Evolutionary conservation across 1,140 invertebrate species (phyloP).

Genomic region (Rhyacophila brunnea): DNA sequence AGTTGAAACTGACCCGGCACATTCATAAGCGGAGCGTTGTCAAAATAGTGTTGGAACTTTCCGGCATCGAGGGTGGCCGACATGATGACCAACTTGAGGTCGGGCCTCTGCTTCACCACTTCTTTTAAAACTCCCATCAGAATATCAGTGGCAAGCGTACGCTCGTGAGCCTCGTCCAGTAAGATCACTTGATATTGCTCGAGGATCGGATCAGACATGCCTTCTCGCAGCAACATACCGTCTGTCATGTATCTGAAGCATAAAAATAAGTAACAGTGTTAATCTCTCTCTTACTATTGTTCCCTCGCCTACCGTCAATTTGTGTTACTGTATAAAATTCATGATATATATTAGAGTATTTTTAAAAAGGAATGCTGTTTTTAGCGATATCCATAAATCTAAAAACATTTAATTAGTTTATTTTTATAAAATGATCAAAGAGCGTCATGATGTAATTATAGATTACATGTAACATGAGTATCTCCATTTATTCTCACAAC

Average conservation of each 20-base stretch:
- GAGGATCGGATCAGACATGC: constrained; percentile 98
- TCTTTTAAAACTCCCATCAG: constrained; percentile 99
- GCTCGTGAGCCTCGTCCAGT: constrained; percentile 98
- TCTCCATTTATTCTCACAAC: too few species aligned
- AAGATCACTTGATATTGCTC: constrained; percentile 95
- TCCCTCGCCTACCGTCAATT: too few species aligned
- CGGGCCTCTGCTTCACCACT: constrained; percentile 89
- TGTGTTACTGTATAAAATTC: too few species aligned
- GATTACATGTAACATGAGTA: too few species aligned
- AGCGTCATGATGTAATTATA: too few species aligned
- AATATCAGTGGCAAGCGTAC: constrained; percentile 97
- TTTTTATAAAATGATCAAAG: too few species aligned
- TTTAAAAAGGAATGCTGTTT: too few species aligned
- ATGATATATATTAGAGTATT: too few species aligned
- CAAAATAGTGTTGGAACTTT: constrained; percentile 99
- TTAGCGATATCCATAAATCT: too few species aligned
- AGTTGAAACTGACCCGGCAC: constrained; percentile 73
- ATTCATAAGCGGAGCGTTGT: constrained; percentile 97
- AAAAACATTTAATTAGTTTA: too few species aligned
- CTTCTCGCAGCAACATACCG: constrained; percentile 99
- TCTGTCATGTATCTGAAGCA: constrained; percentile 98
- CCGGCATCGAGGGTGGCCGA: constrained; percentile 99
- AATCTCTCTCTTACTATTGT: too few species aligned
- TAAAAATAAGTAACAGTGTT: too few species aligned
- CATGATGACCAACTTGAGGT: constrained; percentile 99